Base-by-base conservation (phyloP, 2,797 vertebrate genomes). In the Macrochelys suwanniensis region DNA sequence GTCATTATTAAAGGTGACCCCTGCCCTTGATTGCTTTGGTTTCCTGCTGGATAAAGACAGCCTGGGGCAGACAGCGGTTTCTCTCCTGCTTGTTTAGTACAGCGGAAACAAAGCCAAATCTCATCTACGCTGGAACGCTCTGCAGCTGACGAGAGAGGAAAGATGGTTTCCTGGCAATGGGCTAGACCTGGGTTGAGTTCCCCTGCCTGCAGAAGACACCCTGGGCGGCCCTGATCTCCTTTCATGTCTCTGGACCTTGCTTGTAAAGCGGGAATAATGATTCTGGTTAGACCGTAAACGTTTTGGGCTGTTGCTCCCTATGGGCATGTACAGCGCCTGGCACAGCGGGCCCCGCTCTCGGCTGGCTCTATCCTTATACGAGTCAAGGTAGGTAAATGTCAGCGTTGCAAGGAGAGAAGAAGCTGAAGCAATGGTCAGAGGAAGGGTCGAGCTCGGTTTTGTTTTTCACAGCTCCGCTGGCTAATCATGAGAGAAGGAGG, bases 321-420 rank as follows among this genome's bases (percentile, higher is more conserved):
- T 4, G 19, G 23, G 4, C 53, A 71, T 6, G 65, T 37, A 61
- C 57, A 71, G n/a, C 5, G 8, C 19, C n/a, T 1, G 21, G n/a
- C n/a, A 2, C n/a, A 42, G 37, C 19, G 4, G n/a, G 65, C 9
- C 65, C 17, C 9, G 1, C 21, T 37, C 65, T 42, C n/a, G 4
- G 45, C 74, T 47, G 37, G 45, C 4, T 8, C 23, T 16, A 16
- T 47, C 45, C 1, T 5, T 28, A 11, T 11, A 11, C 2, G 19
- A 71, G 65, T 11, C 19, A 2, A 42, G 5, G 11, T 23, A 23
- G 61, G 61, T 17, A 33, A 65, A 19, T 6, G 19, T 23, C 95
- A 84, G 26, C 68, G 0, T 53, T 12, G 80, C 4, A 10, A 87
- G 93, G 94, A 95, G 85, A 94, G 95, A 19, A 91, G 89, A 97